Percentiles rank a stretch among this genome's conserved stretches.
Evolutionary conservation across 2,797 vertebrate genomes (phyloP).

Genomic region (Clamator glandarius): DNA sequence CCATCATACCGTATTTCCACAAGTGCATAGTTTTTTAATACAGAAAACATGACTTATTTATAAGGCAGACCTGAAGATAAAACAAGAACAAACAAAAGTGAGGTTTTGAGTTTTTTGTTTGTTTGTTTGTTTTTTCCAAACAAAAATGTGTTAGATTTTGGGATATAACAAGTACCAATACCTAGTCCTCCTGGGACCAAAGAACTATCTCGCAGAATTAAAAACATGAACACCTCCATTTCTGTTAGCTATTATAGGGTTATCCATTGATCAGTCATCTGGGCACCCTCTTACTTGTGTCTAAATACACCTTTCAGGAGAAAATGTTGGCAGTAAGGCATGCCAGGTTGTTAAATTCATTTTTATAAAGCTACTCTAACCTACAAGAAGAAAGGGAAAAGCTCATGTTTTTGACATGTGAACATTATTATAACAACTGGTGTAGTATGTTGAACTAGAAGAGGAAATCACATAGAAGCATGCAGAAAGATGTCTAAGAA

Average conservation of each 20-base stretch:
- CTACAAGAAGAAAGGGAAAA: not conserved
- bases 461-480: not conserved
- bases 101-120: too few relatives aligned
- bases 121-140: too few relatives aligned
- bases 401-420: not conserved
- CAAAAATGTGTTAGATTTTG: not conserved
- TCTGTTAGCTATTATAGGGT: not conserved
- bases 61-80: not conserved
- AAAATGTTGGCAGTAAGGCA: not conserved
- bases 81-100: not conserved
- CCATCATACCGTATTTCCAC: not conserved
- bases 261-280: not conserved
- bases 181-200: not conserved
- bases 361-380: not conserved
- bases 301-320: not conserved
- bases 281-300: not conserved
- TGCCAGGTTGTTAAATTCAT: not conserved
- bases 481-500: not conserved
- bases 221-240: accelerated
- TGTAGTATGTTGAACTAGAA: not conserved
- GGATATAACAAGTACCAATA: not conserved
- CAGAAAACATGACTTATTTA: not conserved
- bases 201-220: not conserved
- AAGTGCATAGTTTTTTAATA: not conserved
- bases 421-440: not conserved